phyloP scores from a whole-genome alignment of 1,140 invertebrate species.

The Coelopa frigida region DNA sequence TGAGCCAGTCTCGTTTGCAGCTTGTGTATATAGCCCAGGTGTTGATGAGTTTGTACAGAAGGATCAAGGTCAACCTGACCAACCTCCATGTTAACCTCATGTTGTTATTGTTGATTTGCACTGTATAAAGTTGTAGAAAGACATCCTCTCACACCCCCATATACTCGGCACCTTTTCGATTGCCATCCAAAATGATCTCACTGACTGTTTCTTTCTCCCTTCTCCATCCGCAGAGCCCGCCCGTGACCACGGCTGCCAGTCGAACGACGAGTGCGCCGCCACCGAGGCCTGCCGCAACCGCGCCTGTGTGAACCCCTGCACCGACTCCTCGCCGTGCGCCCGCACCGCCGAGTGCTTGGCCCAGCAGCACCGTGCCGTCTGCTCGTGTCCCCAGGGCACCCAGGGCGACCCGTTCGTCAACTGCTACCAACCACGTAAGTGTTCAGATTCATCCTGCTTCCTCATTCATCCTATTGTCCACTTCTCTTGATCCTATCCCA shows the following conservation, averaged over 20 bases:
- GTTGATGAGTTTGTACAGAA: too few species aligned
- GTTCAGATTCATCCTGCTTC: too few species aligned
- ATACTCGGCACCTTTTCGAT: too few species aligned
- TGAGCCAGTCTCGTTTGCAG: too few species aligned
- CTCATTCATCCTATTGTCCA: background rate
- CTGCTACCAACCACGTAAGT: constrained; percentile 56
- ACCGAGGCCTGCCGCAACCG: constrained; percentile 66
- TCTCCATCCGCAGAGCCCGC: constrained; percentile 39
- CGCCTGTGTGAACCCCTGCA: constrained; percentile 70
- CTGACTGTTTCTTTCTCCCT: constrained; percentile 1
- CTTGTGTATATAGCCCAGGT: too few species aligned
- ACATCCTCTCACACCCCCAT: too few species aligned
- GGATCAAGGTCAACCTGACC: too few species aligned
- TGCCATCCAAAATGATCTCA: too few species aligned
- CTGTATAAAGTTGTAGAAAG: too few species aligned
- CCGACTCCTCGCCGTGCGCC: constrained; percentile 66
- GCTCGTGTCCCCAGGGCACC: constrained; percentile 66
- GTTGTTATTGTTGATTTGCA: too few species aligned
- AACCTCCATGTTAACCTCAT: too few species aligned
- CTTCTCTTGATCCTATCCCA: constrained; percentile 42
- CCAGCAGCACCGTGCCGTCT: constrained; percentile 65
- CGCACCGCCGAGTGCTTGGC: constrained; percentile 70
- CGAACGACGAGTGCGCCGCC: constrained; percentile 62
- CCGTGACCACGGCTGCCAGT: constrained; percentile 57
- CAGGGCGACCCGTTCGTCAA: constrained; percentile 73